Conservation (phyloP, 2,888 invertebrate species). For the Yponomeuta sedellus region DNA sequence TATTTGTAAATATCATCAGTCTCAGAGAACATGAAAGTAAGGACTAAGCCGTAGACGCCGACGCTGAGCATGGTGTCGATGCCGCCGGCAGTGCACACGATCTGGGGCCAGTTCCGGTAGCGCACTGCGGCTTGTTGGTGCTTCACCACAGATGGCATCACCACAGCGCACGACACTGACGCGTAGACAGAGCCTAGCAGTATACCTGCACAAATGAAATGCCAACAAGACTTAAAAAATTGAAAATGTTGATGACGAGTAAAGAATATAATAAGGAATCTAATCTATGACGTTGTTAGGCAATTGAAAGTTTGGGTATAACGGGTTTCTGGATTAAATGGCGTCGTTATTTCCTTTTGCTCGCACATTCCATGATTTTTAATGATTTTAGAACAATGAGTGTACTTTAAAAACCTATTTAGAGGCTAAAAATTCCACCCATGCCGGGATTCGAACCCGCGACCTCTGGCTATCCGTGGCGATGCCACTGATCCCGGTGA, state of each 20-base stretch:
- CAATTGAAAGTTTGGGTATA: background rate
- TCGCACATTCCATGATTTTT: too few relatives aligned
- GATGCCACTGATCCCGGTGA: too few relatives aligned
- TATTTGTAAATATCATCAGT: conserved; percentile 46
- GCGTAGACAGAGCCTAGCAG: conserved; percentile 57
- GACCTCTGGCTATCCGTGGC: too few relatives aligned
- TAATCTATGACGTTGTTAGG: background rate
- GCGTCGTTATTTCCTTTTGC: too few relatives aligned
- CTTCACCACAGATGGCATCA: conserved; percentile 52
- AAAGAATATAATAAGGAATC: background rate
- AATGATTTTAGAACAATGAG: too few relatives aligned
- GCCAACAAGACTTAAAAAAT: too few relatives aligned
- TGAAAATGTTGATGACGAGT: too few relatives aligned
- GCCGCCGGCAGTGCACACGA: conserved; percentile 58
- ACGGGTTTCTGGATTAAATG: background rate
- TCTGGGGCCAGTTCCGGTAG: conserved; percentile 52
- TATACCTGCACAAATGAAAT: conserved; percentile 36
- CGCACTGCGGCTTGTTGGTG: conserved; percentile 34
- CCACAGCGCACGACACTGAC: conserved; percentile 57
- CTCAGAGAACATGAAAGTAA: conserved; percentile 49
- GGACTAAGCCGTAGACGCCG: conserved; percentile 56
- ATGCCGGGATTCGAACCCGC: too few relatives aligned
- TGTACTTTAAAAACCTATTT: too few relatives aligned
- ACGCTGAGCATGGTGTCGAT: conserved; percentile 62
- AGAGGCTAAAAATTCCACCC: too few relatives aligned